These are phyloP conservation scores for Antechinus flavipes DNA, from an alignment of 2,113 vertebrate species.

Conservation along the genomic window DNA sequence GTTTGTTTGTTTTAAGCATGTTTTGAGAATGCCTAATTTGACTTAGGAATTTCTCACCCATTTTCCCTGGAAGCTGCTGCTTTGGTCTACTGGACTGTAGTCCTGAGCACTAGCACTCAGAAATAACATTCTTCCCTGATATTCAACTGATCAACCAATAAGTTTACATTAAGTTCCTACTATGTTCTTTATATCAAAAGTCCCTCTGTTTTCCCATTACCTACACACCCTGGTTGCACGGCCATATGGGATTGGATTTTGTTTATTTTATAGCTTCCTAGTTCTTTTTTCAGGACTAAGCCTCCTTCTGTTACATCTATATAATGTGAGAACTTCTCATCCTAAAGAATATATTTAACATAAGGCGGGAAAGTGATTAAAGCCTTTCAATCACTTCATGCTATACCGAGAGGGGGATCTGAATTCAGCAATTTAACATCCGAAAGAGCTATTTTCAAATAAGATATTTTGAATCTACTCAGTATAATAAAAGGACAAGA, in stretches of 20 bases:
- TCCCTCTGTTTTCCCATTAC: neutral
- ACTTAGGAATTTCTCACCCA: neutral
- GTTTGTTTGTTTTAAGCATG: neutral
- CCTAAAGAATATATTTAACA: neutral
- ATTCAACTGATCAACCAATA: neutral
- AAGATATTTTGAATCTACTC: slow-evolving; percentile 43
- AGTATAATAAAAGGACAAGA: slow-evolving; percentile 23
- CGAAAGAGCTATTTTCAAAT: slow-evolving; percentile 24
- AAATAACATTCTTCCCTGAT: neutral
- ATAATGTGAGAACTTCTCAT: neutral
- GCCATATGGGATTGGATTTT: neutral
- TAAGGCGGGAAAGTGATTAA: neutral
- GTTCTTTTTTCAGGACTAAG: neutral
- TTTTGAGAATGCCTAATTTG: neutral
- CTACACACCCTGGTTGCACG: neutral
- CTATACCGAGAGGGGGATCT: neutral
- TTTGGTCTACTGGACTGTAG: neutral
- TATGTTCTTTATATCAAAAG: neutral
- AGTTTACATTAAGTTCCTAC: neutral
- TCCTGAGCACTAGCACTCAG: neutral
- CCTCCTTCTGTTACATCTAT: neutral
- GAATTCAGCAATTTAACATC: slow-evolving; percentile 15
- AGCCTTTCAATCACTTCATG: neutral
- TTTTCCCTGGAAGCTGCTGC: neutral
- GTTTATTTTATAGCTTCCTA: neutral